Base-by-base conservation (phyloP, 2,888 invertebrate species). In the Coleophora deauratella region DNA sequence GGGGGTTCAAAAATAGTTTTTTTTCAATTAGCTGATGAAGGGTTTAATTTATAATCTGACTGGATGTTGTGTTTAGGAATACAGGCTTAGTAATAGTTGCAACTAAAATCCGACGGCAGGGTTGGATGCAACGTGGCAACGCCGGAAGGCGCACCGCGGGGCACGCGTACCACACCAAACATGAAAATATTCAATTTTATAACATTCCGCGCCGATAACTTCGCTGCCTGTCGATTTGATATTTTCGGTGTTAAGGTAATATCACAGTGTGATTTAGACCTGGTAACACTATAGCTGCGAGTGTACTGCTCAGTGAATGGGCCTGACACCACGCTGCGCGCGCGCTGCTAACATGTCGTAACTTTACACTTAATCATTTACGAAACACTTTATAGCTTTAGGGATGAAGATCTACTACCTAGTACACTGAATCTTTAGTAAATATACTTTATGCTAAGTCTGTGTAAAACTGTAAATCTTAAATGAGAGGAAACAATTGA, bases 311-410 rank as follows among this genome's bases (percentile, higher is more conserved):
- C 62, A 62, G 67, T 78, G 79, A 79, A 80, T 82, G 82, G 79
- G 72, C 51, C 51, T 55, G 76, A 59, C 43, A 62, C 66, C 82
- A 72, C 59, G 82, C 82, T 79, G 84, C 65, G 84, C 68, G 71
- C 62, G 68, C 70, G 74, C 59, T 59, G 67, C 68, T 57, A 65
- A 64, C 66, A 66, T 75, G 73, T 81, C 80, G 73, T 81, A 81
- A 82, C 79, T 82, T 81, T 79, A 77, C 82, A 85, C 82, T 84
- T 77, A 81, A 84, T 84, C 84, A 82, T 84, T 75, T 72, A 71
- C 64, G 65, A 63, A 79, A 78, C 81, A 73, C 68, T 78, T 81
- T 79, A 75, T 75, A 74, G 72, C 72, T 58, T 59, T 60, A 55
- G 49, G 56, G 46, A 47, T 54, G 52, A 51, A 52, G 60, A 55